phyloP scores from a whole-genome alignment of 30 jellyfish, hydroid and myxozoan genomes.

The Hydractinia symbiolongicarpus region DNA sequence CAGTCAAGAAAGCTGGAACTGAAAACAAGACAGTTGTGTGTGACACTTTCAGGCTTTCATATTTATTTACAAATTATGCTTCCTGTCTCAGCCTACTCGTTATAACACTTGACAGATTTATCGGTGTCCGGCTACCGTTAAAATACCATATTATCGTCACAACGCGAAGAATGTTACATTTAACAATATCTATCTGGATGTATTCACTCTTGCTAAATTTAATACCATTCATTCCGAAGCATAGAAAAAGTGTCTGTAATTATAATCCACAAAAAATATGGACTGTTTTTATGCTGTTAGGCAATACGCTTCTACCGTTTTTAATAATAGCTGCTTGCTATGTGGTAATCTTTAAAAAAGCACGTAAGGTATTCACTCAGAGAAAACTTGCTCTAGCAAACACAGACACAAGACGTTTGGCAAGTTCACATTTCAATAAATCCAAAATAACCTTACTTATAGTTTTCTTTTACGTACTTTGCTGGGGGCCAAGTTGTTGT shows the following conservation, averaged over 20 bases:
- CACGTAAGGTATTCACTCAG: constrained; percentile 4
- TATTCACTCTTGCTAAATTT: constrained; percentile 38
- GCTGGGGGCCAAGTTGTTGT: constrained; percentile 83
- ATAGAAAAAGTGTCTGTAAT: constrained; percentile 14
- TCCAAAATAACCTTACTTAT: constrained; percentile 11
- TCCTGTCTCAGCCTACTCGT: constrained; percentile 52
- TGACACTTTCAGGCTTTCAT: constrained; percentile 58
- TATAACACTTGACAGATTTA: constrained; percentile 46
- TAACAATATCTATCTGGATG: constrained; percentile 29
- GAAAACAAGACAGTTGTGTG: constrained; percentile 14
- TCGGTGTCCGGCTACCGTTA: constrained; percentile 44
- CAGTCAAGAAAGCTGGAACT: constrained; percentile 22
- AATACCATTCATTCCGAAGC: constrained; percentile 40
- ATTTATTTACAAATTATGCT: constrained; percentile 53
- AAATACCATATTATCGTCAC: constrained; percentile 44
- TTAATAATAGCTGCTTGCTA: constrained; percentile 34
- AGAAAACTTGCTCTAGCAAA: not conserved
- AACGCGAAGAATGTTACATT: constrained; percentile 27
- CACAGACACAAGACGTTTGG: not conserved
- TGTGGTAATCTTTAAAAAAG: constrained; percentile 38
- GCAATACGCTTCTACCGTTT: constrained; percentile 62
- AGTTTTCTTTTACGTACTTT: constrained; percentile 33
- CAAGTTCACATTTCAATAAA: constrained; percentile 22
- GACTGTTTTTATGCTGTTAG: constrained; percentile 52
- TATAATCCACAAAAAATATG: constrained; percentile 47